phyloP scores from a whole-genome alignment of 2,888 invertebrate species.

The Oscheius sp. region DNA sequence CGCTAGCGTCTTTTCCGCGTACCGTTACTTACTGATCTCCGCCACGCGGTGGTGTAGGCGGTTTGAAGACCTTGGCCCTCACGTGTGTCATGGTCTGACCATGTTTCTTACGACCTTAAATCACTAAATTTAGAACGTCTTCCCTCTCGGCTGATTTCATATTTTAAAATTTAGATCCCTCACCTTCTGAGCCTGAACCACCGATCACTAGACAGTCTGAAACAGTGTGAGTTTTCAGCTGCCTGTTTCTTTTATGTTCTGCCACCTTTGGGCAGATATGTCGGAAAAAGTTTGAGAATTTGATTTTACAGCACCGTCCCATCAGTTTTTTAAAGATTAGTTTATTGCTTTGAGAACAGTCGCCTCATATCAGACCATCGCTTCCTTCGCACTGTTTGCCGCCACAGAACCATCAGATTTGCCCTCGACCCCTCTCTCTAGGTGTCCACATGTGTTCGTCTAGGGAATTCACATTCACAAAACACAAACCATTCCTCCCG shows the following conservation, averaged over 20 bases:
- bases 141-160: neutral
- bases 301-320: neutral
- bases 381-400: constrained; percentile 34
- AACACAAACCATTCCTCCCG: too few relatives aligned
- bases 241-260: neutral
- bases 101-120: neutral
- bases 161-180: constrained; percentile 11
- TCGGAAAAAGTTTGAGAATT: neutral
- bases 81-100: neutral
- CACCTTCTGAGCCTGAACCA: constrained; percentile 20
- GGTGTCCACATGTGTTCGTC: neutral
- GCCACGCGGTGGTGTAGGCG: too few relatives aligned
- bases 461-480: neutral
- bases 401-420: constrained; percentile 37
- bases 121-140: neutral
- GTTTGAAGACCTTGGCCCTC: too few relatives aligned
- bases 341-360: constrained; percentile 29
- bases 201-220: constrained; percentile 1
- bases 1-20: too few relatives aligned
- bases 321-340: constrained; percentile 12
- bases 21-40: too few relatives aligned
- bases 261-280: neutral
- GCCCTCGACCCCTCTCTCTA: constrained; percentile 21
- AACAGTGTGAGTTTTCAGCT: constrained; percentile 12
- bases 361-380: constrained; percentile 37